Percentiles rank a stretch among this genome's conserved stretches.
These are phyloP conservation scores for Oxyruncus cristatus DNA, from an alignment of 2,113 vertebrate species.

Conservation along the genomic window DNA sequence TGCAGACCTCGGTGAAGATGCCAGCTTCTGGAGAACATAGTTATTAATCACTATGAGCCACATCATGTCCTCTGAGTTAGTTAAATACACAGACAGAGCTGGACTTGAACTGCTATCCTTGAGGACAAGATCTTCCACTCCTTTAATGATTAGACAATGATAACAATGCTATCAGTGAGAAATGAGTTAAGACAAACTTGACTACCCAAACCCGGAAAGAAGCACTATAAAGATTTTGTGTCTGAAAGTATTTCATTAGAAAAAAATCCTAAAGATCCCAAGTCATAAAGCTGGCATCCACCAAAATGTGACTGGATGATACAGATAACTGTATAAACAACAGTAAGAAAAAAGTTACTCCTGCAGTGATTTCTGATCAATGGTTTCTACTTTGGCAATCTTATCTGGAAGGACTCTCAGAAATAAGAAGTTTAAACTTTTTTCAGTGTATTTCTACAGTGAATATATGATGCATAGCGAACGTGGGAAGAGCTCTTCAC, in stretches of 20 bases:
- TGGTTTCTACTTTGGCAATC: neutral
- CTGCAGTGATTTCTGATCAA: neutral
- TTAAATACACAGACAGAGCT: slow-evolving; percentile 2
- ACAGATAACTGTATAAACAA: neutral
- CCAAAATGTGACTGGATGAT: neutral
- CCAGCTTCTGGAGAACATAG: slow-evolving; percentile 25
- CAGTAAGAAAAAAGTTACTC: neutral
- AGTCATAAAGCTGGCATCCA: neutral
- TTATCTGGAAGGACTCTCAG: neutral
- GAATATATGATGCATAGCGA: neutral
- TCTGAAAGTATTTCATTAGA: neutral
- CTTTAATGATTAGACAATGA: neutral
- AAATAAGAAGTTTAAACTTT: neutral
- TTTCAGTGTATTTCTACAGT: neutral
- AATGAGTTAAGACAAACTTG: neutral
- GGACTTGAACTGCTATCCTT: neutral
- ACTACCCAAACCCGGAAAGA: neutral
- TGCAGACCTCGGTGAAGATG: slow-evolving; percentile 1
- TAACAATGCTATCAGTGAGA: neutral
- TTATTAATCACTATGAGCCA: slow-evolving; percentile 30
- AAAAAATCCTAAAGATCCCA: neutral
- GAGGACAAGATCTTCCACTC: neutral
- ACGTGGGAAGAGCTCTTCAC: neutral
- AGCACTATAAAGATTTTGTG: neutral
- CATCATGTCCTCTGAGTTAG: slow-evolving; percentile 4